A percentile compares a stretch with the other conserved stretches of the same genome.
These are phyloP conservation scores for Lissonota sp. DNA, from an alignment of 2,888 invertebrate genomes.

Conservation along the genomic window DNA sequence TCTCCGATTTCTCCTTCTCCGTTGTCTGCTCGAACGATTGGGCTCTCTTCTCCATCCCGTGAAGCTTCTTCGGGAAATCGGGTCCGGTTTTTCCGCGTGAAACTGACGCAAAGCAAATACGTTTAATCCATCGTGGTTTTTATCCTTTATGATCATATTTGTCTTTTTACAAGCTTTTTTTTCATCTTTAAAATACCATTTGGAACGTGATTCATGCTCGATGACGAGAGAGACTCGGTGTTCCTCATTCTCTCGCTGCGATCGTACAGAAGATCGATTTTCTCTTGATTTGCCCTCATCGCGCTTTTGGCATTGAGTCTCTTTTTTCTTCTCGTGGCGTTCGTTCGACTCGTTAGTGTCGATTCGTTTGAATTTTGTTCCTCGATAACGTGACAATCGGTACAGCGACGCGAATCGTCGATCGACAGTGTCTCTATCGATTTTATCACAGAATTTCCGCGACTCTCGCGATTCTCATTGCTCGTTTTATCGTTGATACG, in stretches of 20 bases:
- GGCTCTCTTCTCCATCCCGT: constrained; percentile 60
- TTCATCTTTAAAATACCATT: constrained; percentile 14
- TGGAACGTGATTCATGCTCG: neutral
- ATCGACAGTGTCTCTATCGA: constrained; percentile 31
- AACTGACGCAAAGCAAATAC: constrained; percentile 17
- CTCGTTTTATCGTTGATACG: constrained; percentile 37
- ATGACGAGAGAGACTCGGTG: constrained; percentile 20
- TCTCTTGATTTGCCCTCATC: constrained; percentile 25
- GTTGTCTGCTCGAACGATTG: constrained; percentile 25
- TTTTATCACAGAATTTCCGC: constrained; percentile 53
- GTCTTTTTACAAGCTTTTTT: neutral
- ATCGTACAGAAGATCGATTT: constrained; percentile 58
- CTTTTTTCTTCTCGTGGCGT: neutral
- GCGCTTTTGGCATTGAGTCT: neutral
- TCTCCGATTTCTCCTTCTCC: neutral
- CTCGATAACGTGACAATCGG: constrained; percentile 4
- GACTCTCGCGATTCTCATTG: constrained; percentile 31
- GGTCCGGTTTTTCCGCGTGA: constrained; percentile 42
- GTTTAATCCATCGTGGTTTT: neutral
- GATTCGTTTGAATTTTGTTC: constrained; percentile 41
- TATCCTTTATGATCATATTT: neutral
- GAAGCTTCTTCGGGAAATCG: constrained; percentile 57
- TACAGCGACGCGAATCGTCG: too few species aligned
- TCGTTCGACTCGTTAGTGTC: constrained; percentile 25
- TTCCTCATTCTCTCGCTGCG: constrained; percentile 33